Evolutionary conservation across 2,113 vertebrate species (phyloP), one percentile per base, ranked within the genome.

Genomic region (Gobius niger): DNA sequence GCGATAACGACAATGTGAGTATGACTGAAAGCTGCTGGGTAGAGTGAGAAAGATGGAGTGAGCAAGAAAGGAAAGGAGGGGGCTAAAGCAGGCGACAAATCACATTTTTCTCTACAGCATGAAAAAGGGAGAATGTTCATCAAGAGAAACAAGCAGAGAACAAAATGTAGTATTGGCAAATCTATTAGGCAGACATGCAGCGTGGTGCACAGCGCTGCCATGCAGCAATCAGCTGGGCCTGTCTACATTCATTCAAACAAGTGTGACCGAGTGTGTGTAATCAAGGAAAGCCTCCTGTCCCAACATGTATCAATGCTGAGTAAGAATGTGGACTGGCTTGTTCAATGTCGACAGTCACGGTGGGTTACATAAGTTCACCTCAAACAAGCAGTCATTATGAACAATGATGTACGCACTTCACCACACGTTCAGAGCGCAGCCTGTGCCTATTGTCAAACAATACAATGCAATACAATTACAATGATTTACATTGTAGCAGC

Each of bases 1-100:
- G 93, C 11, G 52, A 71, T 78, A 93, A 91, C 47, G 16, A 81
- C 68, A 91, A 90, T 56, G 93, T 93, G 86, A 93, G 93, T 91
- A 73, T 67, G 61, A 75, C 44, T 9, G 76, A 63, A 67, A 56
- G 16, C 46, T 46, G 15, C 5, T 34, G n/a, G 52, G 72, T 12
- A 18, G 44, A 56, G 64, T 71, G 75, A 67, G 67, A 60, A 72
- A 70, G 76, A 78, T 67, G 64, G 77, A 72, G 71, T 73, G 81
- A 78, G 82, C 63, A 75, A 34, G 53, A 51, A 54, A 47, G 24
- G 52, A 67, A 47, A 15, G 61, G 80, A 77, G 67, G 63, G 73
- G 59, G 56, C 56, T 6, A 54, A 66, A 44, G 44, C 64, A 24
- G 50, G 49, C 50, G 53, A 77, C 68, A 66, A 76, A 81, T 78